These are phyloP conservation scores for Psittacula derbiana DNA, from an alignment of 2,797 vertebrate species.

Conservation along the genomic window DNA sequence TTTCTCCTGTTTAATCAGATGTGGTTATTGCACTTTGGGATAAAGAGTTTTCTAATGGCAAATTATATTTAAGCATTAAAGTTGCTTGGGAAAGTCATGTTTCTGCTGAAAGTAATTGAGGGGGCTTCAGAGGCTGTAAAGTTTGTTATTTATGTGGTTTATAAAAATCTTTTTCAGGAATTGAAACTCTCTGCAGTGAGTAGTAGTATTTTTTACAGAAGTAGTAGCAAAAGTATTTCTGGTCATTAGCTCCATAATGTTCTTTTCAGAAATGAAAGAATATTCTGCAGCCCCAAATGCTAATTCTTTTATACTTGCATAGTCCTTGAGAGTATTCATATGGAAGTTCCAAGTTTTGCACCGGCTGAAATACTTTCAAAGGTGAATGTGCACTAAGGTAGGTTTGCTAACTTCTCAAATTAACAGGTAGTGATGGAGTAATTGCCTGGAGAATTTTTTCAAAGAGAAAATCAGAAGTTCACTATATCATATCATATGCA, in stretches of 20 bases:
- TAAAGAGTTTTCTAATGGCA: background rate
- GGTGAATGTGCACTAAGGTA: background rate
- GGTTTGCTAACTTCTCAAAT: background rate
- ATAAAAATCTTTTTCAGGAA: background rate
- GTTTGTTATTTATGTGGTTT: background rate
- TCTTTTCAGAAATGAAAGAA: background rate
- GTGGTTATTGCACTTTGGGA: background rate
- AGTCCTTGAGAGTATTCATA: background rate
- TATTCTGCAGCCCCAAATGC: background rate
- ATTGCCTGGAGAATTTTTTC: background rate
- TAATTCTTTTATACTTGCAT: background rate
- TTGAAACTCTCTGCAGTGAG: background rate
- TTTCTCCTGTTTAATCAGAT: background rate
- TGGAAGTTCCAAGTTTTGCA: background rate
- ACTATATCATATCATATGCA: accelerated
- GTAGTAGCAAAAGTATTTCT: background rate
- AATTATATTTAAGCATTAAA: background rate
- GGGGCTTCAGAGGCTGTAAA: background rate
- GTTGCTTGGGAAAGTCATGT: background rate
- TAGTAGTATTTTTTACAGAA: background rate
- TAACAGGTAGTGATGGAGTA: background rate
- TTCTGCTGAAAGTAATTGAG: background rate
- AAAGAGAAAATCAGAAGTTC: background rate
- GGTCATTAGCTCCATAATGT: background rate
- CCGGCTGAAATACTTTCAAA: background rate